These are phyloP conservation scores for Rhegmatorhina hoffmannsi DNA, from an alignment of 2,113 vertebrate genomes.

Conservation along the genomic window DNA sequence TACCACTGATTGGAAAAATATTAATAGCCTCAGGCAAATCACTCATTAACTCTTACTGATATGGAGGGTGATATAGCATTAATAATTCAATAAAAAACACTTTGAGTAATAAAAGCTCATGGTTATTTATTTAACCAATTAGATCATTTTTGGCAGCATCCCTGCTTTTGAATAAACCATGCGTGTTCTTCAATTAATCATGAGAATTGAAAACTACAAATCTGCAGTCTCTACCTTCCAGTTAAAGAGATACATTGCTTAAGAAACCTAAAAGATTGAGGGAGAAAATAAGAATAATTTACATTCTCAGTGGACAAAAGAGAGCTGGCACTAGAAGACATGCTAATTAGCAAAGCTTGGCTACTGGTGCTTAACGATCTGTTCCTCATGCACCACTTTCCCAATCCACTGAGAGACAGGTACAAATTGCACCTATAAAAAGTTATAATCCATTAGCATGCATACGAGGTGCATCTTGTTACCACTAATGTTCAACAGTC, in stretches of 20 bases:
- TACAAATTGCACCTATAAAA: constrained; percentile 45
- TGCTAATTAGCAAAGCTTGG: constrained; percentile 27
- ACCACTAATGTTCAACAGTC: not conserved
- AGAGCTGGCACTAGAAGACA: not conserved
- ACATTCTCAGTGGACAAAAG: constrained; percentile 11
- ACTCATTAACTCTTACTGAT: constrained; percentile 62
- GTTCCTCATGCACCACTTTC: not conserved
- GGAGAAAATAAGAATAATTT: constrained; percentile 9
- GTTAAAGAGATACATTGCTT: not conserved
- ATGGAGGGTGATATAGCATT: constrained; percentile 23
- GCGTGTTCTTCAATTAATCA: constrained; percentile 61
- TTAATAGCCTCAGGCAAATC: constrained; percentile 55
- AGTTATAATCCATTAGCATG: not conserved
- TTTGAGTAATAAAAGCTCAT: constrained; percentile 44
- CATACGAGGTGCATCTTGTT: not conserved
- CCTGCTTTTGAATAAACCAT: constrained; percentile 53
- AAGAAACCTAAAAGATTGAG: not conserved
- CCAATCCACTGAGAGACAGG: not conserved
- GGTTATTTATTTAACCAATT: constrained; percentile 77
- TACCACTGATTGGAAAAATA: constrained; percentile 53
- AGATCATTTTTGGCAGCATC: constrained; percentile 54
- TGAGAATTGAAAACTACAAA: constrained; percentile 48
- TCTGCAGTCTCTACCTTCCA: not conserved
- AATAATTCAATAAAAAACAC: constrained; percentile 68
- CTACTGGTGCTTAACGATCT: not conserved